Conservation (phyloP, 2,888 invertebrate species). For the Brenthis hecate region DNA sequence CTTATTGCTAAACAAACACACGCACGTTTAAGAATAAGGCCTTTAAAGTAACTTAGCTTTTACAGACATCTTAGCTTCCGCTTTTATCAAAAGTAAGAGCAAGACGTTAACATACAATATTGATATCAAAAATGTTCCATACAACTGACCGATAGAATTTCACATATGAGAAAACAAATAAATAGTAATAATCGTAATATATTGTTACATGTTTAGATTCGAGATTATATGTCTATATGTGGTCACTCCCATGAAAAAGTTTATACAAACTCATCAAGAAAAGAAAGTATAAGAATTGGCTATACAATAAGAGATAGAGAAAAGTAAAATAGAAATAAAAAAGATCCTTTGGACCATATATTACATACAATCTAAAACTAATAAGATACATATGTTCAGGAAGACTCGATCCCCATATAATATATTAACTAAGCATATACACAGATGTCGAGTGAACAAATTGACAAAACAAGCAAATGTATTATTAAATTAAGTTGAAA, state of each 20-base stretch:
- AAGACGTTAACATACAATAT: slow-evolving; percentile 45
- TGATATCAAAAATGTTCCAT: neutral
- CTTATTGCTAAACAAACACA: too few species aligned
- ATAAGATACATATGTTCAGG: neutral
- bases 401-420: slow-evolving; percentile 5
- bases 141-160: neutral
- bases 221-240: neutral
- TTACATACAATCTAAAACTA: slow-evolving; percentile 1
- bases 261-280: neutral
- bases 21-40: too few species aligned
- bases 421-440: neutral
- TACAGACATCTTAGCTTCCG: slow-evolving; percentile 49
- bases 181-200: slow-evolving; percentile 7
- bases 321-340: neutral
- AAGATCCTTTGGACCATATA: neutral
- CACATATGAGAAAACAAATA: neutral
- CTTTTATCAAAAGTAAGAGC: slow-evolving; percentile 62
- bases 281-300: neutral
- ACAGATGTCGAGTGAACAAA: neutral
- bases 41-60: too few species aligned
- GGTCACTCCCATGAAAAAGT: too few species aligned
- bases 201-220: neutral
- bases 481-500: too few species aligned
- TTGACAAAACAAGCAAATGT: neutral
- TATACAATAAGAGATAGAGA: neutral